Evolutionary conservation across 2,797 vertebrate species (phyloP), one percentile per base, ranked within the genome.

Genomic region (Gadopsis bispinosus): DNA sequence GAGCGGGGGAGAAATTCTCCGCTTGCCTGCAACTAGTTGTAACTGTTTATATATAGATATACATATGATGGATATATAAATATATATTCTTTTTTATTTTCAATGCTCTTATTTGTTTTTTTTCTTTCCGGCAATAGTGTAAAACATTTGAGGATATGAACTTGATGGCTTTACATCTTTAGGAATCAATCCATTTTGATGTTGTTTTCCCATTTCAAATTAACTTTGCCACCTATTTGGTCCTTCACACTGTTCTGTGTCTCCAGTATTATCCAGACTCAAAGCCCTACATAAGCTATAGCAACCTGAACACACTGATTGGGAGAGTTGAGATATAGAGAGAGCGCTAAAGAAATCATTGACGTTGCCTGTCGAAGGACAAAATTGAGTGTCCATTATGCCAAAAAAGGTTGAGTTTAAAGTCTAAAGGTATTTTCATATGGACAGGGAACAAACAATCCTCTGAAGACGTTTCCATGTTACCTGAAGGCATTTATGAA

Each of bases 41-140:
- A 93, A 87, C 90, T 95, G 89, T 95, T 94, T 95, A 94, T 94
- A 94, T 92, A 93, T 91, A 94, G 90, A 93, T 94, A 95, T 93
- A 93, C 90, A 93, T 91, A 94, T 92, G 91, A 93, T 92, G 86
- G 84, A 92, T 90, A 93, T 91, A 94, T 86, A 86, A 87, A 91
- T 90, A 91, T 93, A 93, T 94, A 93, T 94, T 92, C 76, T 93
- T 91, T 92, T 93, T 94, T 93, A 83, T 93, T 93, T 93, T 83
- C 63, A 81, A 83, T 85, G 79, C 83, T 88, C 72, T 77, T 91
- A 26, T 87, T 90, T 80, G 20, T 86, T 89, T 79, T 41, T 79
- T 85, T 89, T 79, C 79, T 89, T 90, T 93, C 77, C 88, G 82
- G 93, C 93, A 94, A 93, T 95, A 95, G 91, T 93, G 88, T 86